phyloP scores from a whole-genome alignment of 1,140 invertebrate genomes.

The Periplaneta americana region DNA sequence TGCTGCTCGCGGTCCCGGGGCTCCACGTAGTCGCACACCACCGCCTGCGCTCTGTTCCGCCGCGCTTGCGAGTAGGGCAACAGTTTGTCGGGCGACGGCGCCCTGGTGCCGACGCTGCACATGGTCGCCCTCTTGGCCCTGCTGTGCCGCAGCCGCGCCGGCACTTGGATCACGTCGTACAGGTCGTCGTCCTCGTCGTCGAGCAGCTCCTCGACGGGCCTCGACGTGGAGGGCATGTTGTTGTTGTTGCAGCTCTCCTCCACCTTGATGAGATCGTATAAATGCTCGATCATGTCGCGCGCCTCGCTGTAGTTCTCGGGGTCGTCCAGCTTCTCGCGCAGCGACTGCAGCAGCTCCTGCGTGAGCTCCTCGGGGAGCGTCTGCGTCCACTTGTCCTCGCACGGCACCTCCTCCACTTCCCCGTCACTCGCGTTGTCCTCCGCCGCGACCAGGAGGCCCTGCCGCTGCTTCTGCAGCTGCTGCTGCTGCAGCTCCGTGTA shows the following conservation, averaged over 20 bases:
- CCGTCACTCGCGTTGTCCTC: background rate
- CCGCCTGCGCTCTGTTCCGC: slow-evolving; percentile 28
- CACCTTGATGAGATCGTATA: slow-evolving; percentile 71
- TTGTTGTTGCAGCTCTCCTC: slow-evolving; percentile 63
- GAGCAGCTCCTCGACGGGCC: background rate
- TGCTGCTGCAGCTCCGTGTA: slow-evolving; percentile 51
- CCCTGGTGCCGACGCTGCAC: slow-evolving; percentile 45
- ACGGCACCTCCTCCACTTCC: slow-evolving; percentile 32
- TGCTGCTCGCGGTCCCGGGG: slow-evolving; percentile 43
- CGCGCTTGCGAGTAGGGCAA: slow-evolving; percentile 31
- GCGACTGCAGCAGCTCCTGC: slow-evolving; percentile 60
- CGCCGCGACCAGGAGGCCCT: background rate
- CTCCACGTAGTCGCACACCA: slow-evolving; percentile 45
- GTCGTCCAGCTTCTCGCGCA: slow-evolving; percentile 62
- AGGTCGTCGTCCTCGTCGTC: slow-evolving; percentile 22
- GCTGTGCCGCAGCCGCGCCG: background rate
- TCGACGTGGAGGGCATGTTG: slow-evolving; percentile 32
- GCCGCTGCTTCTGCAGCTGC: background rate
- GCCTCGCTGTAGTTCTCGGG: slow-evolving; percentile 68
- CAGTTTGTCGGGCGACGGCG: slow-evolving; percentile 55
- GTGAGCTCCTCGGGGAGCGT: slow-evolving; percentile 69
- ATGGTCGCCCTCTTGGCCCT: slow-evolving; percentile 33
- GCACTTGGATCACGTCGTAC: slow-evolving; percentile 26
- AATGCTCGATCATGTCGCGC: slow-evolving; percentile 68
- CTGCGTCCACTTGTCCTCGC: slow-evolving; percentile 61